Percentiles rank a stretch among this genome's conserved stretches.
These are phyloP conservation scores for Smittia aterrima DNA, from an alignment of 2,888 invertebrate species.

Conservation along the genomic window DNA sequence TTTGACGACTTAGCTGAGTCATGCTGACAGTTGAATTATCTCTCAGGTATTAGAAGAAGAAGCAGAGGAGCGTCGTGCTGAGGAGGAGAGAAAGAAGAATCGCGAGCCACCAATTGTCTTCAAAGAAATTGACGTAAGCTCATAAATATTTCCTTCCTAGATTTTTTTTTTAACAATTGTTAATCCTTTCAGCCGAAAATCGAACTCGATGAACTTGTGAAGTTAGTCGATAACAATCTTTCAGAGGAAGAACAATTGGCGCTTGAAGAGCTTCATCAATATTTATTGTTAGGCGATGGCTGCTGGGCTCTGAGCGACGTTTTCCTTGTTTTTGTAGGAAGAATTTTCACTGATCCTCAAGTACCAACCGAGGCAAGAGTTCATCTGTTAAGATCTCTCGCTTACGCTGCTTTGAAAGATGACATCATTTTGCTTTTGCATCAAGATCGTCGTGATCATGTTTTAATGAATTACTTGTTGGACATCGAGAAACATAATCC, in stretches of 20 bases:
- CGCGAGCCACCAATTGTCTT: conserved; percentile 80
- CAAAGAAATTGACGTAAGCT: conserved; percentile 69
- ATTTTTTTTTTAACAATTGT: background rate
- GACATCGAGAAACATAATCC: conserved; percentile 71
- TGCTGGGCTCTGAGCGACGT: conserved; percentile 90
- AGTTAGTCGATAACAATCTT: conserved; percentile 68
- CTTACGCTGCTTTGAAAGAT: conserved; percentile 77
- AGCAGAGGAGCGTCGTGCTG: conserved; percentile 63
- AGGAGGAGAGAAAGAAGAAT: conserved; percentile 68
- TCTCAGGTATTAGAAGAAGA: conserved; percentile 55
- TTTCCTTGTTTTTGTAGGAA: conserved; percentile 76
- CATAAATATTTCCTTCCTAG: background rate
- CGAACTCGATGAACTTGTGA: conserved; percentile 72
- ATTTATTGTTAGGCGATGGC: conserved; percentile 84
- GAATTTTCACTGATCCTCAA: conserved; percentile 62
- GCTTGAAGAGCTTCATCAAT: conserved; percentile 81
- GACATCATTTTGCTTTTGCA: conserved; percentile 86
- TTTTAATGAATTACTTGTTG: conserved; percentile 82
- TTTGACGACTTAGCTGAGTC: too few relatives aligned
- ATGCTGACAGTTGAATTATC: too few relatives aligned
- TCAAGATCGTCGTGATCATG: conserved; percentile 84
- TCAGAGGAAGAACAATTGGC: conserved; percentile 70
- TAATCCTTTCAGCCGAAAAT: conserved; percentile 58
- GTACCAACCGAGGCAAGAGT: conserved; percentile 63
- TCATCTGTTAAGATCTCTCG: conserved; percentile 68